A percentile compares a stretch with the other conserved stretches of the same genome.
These are phyloP conservation scores for Leguminivora glycinivorella DNA, from an alignment of 1,140 invertebrate species.

Conservation along the genomic window DNA sequence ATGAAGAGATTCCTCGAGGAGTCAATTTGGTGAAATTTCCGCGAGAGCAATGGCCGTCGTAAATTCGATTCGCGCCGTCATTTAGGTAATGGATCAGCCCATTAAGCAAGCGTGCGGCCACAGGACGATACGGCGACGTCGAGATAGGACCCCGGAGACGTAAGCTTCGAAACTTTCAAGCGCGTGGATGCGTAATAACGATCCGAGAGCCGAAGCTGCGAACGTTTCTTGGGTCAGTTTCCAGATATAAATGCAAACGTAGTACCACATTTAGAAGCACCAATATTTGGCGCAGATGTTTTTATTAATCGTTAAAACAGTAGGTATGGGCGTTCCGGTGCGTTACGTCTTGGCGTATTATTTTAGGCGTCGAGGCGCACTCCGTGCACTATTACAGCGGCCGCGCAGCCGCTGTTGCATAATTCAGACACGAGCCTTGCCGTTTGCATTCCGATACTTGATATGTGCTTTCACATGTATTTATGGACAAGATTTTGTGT, in stretches of 20 bases:
- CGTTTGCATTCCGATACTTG: constrained; percentile 77
- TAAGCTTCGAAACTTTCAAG: constrained; percentile 22
- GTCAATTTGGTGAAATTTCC: constrained; percentile 48
- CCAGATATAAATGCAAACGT: constrained; percentile 3
- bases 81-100: constrained; percentile 49
- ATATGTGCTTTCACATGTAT: constrained; percentile 77
- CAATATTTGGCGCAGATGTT: constrained; percentile 24
- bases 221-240: constrained; percentile 3
- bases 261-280: background rate
- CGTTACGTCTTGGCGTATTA: constrained; percentile 52
- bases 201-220: background rate
- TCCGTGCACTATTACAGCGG: constrained; percentile 68
- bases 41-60: constrained; percentile 45
- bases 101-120: constrained; percentile 36
- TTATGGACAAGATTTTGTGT: constrained; percentile 78
- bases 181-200: background rate
- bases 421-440: constrained; percentile 72
- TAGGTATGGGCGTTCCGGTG: constrained; percentile 41
- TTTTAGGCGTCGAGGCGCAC: constrained; percentile 67
- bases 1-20: constrained; percentile 59
- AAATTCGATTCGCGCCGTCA: constrained; percentile 50
- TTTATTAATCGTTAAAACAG: constrained; percentile 36
- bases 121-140: constrained; percentile 15
- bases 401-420: constrained; percentile 66
- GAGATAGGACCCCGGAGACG: background rate